phyloP scores from a whole-genome alignment of 2,113 vertebrate species.

The Hipposideros armiger region DNA sequence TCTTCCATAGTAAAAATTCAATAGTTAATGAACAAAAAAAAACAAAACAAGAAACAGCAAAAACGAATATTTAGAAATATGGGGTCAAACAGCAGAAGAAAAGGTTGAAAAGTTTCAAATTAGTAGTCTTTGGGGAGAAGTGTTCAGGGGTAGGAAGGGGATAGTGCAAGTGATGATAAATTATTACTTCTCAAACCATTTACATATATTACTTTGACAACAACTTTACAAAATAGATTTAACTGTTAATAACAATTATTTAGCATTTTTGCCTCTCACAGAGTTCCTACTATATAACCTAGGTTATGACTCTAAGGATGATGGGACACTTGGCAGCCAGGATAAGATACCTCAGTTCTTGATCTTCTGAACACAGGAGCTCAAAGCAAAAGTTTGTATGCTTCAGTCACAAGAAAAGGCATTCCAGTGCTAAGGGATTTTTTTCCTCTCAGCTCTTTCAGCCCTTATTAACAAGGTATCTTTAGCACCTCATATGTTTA shows the following conservation, averaged over 20 bases:
- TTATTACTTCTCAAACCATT: background rate
- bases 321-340: background rate
- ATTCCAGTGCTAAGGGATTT: background rate
- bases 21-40: background rate
- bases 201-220: background rate
- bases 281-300: background rate
- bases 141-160: background rate
- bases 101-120: background rate
- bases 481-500: conserved; percentile 7
- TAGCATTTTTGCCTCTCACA: background rate
- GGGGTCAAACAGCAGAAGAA: background rate
- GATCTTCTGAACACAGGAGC: background rate
- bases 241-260: background rate
- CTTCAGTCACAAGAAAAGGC: background rate
- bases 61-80: background rate
- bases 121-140: background rate
- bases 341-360: background rate
- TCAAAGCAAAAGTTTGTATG: background rate
- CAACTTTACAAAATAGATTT: background rate
- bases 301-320: background rate
- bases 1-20: background rate
- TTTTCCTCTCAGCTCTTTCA: background rate
- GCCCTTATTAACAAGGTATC: background rate
- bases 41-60: background rate
- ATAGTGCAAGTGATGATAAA: background rate